Evolutionary conservation across 2,888 invertebrate genomes (phyloP).

Genomic region (Pasiphila rectangulata): DNA sequence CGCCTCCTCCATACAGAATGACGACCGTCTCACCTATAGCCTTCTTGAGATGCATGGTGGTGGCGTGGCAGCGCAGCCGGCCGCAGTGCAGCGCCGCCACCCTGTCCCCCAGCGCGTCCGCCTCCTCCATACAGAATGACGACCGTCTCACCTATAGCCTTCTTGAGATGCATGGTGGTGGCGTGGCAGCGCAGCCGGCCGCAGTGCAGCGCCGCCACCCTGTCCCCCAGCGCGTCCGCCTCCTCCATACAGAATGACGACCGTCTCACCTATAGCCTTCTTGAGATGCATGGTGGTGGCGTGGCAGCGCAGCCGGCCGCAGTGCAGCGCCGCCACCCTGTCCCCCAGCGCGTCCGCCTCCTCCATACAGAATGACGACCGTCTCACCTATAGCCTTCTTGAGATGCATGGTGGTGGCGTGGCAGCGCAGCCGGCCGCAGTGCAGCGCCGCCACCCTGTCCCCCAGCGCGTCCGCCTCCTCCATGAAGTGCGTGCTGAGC

Average conservation of each 20-base stretch:
- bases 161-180: conserved; percentile 91
- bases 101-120: conserved; percentile 93
- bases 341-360: too few relatives aligned
- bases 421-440: conserved; percentile 86
- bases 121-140: conserved; percentile 98
- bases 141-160: conserved; percentile 74
- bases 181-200: conserved; percentile 89
- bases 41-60: conserved; percentile 90
- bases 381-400: conserved; percentile 80
- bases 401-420: conserved; percentile 90
- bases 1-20: conserved; percentile 98
- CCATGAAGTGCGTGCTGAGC: conserved; percentile 97
- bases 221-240: conserved; percentile 95
- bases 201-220: conserved; percentile 91
- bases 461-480: conserved; percentile 95
- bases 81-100: conserved; percentile 93
- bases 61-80: conserved; percentile 87
- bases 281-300: conserved; percentile 88
- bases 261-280: too few relatives aligned
- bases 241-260: conserved; percentile 98
- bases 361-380: too few relatives aligned
- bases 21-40: conserved; percentile 80
- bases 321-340: too few relatives aligned
- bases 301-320: background rate
- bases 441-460: conserved; percentile 94